These are phyloP conservation scores for Genyomyrus donnyi DNA, from an alignment of 2,113 vertebrate species.

Conservation along the genomic window DNA sequence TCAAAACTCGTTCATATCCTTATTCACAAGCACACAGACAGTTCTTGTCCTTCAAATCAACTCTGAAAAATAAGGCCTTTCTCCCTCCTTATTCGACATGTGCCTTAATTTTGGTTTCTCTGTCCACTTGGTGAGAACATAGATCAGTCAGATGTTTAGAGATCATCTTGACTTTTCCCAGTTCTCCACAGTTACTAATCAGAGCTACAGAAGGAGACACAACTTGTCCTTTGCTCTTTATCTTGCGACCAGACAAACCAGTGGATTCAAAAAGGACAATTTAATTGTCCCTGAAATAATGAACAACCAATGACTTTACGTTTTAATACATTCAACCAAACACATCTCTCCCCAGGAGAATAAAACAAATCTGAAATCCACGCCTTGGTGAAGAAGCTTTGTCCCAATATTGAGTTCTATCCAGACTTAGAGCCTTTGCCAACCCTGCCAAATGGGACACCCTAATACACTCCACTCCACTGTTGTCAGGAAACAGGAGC, in stretches of 20 bases:
- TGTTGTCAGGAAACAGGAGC: conserved; percentile 4
- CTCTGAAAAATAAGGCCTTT: not conserved
- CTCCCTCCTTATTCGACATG: not conserved
- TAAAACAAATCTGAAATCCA: not conserved
- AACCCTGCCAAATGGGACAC: not conserved
- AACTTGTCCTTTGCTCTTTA: not conserved
- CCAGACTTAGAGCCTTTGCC: not conserved
- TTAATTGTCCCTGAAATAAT: not conserved
- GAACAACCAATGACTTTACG: not conserved
- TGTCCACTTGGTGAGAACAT: not conserved
- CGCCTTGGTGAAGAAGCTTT: not conserved
- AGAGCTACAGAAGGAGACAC: not conserved
- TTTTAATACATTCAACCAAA: not conserved
- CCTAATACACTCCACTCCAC: not conserved
- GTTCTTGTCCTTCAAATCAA: not conserved
- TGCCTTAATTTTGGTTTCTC: not conserved
- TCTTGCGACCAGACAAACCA: not conserved
- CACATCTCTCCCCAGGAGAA: not conserved
- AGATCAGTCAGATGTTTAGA: not conserved
- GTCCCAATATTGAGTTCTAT: not conserved
- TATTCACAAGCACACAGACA: conserved; percentile 4
- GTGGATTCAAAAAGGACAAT: not conserved
- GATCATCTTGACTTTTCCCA: not conserved
- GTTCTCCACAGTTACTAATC: not conserved
- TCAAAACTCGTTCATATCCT: not conserved